Evolutionary conservation across 1,140 invertebrate species (phyloP), one percentile per base, ranked within the genome.

Genomic region (Lycorma delicatula): DNA sequence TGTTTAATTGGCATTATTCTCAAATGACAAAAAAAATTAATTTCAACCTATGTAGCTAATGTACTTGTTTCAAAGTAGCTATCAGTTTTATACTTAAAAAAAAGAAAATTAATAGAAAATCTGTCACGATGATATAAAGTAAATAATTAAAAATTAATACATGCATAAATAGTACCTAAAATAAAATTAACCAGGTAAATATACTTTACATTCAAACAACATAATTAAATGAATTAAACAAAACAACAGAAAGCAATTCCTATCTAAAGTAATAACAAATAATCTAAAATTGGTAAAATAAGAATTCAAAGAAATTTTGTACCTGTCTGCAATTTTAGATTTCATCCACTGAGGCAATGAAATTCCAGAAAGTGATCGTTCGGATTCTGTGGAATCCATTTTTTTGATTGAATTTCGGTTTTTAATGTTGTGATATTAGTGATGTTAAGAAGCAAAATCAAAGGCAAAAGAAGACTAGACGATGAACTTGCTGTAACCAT

Each of bases 281-380:
- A 16, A 41, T 5, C 20, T 41, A 12, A n/a, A n/a, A 12, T 16
- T 20, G 5, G 7, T 16, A 44, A 38, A 44, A 22, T 2, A 4
- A 22, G 23, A 44, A 41, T 41, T 16, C n/a, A 34, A 11, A 41
- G 3, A 41, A 44, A 44, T 18, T 44, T 18, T 1, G 6, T 62
- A 75, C 74, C 73, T 72, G 25, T 66, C 71, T 44, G 71, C 69
- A 27, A 73, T 70, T 71, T 69, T 77, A 50, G 69, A 73, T 70
- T 76, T 79, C 75, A 81, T 81, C 79, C 79, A 81, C 60, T 78
- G 76, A 1, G 78, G 79, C 36, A 81, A 66, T 52, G 77, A 77
- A 53, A 79, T 74, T 31, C 75, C 75, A 61, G 74, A 71, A 26
- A 79, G 64, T 16, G 75, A 76, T 61, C 74, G 68, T 54, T 78